Evolutionary conservation across 1,140 invertebrate species (phyloP).

Genomic region (Zeugodacus cucurbitae): DNA sequence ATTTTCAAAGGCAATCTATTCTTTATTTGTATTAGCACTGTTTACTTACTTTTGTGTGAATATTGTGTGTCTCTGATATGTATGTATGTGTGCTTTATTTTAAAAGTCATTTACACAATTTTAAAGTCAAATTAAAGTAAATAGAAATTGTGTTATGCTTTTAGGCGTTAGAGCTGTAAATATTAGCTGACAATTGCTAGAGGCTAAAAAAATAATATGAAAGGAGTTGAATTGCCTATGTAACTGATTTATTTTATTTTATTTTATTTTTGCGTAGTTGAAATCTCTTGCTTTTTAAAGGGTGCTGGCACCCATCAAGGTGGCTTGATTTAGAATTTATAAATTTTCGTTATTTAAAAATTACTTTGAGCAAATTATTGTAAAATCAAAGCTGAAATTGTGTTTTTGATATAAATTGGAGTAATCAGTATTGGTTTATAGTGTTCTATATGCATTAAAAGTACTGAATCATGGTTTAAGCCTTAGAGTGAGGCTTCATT

Average conservation of each 20-base stretch:
- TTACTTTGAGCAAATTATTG: no score
- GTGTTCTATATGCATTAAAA: no score
- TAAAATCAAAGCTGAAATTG: no score
- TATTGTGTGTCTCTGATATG: not conserved
- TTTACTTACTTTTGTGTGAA: not conserved
- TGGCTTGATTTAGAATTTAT: not conserved
- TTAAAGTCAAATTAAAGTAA: slow-evolving; percentile 24
- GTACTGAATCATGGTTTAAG: no score
- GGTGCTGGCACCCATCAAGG: not conserved
- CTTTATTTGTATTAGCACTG: not conserved
- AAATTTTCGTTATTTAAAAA: no score
- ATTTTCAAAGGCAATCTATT: not conserved
- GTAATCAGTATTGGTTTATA: no score
- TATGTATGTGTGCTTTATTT: not conserved
- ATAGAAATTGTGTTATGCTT: not conserved
- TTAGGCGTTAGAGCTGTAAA: not conserved
- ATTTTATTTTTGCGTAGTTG: not conserved
- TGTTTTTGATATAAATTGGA: no score
- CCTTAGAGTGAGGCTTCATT: no score
- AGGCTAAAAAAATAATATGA: not conserved
- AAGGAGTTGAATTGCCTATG: not conserved
- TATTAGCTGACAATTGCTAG: not conserved
- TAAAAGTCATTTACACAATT: slow-evolving; percentile 12
- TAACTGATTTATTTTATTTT: not conserved
- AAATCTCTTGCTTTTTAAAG: not conserved